Evolutionary conservation across 2,797 vertebrate species (phyloP).

Genomic region (Protonibea diacanthus): DNA sequence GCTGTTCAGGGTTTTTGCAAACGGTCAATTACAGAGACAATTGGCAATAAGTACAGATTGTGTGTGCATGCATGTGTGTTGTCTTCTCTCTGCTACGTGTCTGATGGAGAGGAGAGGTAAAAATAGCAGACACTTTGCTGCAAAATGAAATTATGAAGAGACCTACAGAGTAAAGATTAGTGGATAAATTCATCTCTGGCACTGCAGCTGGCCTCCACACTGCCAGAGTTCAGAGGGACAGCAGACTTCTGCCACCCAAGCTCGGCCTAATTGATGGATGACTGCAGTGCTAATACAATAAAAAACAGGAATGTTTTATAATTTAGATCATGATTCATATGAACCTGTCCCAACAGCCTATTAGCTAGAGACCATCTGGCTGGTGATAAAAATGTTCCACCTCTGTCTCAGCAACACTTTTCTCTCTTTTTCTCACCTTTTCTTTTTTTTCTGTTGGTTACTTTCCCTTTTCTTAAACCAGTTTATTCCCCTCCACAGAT

Average conservation of each 20-base stretch:
- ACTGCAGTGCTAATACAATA: slow-evolving; percentile 38
- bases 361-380: slow-evolving; percentile 36
- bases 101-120: slow-evolving; percentile 35
- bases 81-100: slow-evolving; percentile 12
- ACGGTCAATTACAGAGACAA: background rate
- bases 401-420: background rate
- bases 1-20: background rate
- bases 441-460: background rate
- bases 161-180: slow-evolving; percentile 39
- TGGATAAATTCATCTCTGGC: slow-evolving; percentile 47
- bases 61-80: background rate
- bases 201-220: slow-evolving; percentile 50
- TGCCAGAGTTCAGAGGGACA: slow-evolving; percentile 49
- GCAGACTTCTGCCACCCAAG: slow-evolving; percentile 39
- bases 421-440: background rate
- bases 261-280: slow-evolving; percentile 58
- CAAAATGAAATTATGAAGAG: slow-evolving; percentile 59
- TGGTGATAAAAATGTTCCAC: background rate
- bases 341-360: slow-evolving; percentile 1
- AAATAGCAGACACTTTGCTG: slow-evolving; percentile 48
- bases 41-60: background rate
- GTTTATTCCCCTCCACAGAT: slow-evolving; percentile 86
- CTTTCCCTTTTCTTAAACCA: slow-evolving; percentile 33
- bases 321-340: slow-evolving; percentile 34
- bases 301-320: slow-evolving; percentile 40